Evolutionary conservation across 2,888 invertebrate species (phyloP).

Genomic region (Criorhina ranunculi): DNA sequence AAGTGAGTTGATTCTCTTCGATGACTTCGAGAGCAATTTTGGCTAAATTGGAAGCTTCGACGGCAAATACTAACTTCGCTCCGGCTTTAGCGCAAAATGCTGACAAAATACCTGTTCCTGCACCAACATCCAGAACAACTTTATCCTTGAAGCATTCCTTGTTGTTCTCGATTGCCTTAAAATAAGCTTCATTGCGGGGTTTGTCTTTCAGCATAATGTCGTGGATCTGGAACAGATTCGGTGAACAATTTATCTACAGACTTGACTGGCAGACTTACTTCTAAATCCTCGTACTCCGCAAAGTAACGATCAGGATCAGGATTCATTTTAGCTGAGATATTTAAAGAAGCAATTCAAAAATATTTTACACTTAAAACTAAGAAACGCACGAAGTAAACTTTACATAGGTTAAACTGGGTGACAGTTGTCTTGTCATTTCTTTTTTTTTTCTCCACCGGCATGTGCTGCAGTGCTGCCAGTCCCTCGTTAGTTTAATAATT

Average conservation of each 20-base stretch:
- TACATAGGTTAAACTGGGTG: neutral
- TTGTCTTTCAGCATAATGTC: constrained; percentile 92
- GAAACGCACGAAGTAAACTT: neutral
- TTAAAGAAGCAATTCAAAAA: neutral
- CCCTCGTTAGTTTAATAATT: too few species aligned
- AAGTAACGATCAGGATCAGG: constrained; percentile 86
- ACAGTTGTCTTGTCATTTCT: constrained; percentile 3
- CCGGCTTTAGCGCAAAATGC: constrained; percentile 95
- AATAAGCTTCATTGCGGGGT: constrained; percentile 91
- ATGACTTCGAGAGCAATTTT: constrained; percentile 88
- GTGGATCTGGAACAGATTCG: constrained; percentile 88
- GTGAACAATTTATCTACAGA: neutral
- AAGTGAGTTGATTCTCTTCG: constrained; percentile 89
- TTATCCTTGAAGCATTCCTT: constrained; percentile 89
- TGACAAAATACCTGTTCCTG: constrained; percentile 95
- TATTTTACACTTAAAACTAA: too few species aligned
- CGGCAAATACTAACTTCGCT: constrained; percentile 93
- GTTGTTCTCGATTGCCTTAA: constrained; percentile 90
- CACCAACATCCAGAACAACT: constrained; percentile 93
- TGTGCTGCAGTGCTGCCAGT: constrained; percentile 12
- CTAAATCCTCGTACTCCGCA: constrained; percentile 90
- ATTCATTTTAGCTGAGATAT: constrained; percentile 36
- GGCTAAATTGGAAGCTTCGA: constrained; percentile 92
- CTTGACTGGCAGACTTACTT: constrained; percentile 86
- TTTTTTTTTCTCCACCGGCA: too few species aligned